Conservation (phyloP, 2,888 invertebrate genomes). For the Steinernema scapterisci region DNA sequence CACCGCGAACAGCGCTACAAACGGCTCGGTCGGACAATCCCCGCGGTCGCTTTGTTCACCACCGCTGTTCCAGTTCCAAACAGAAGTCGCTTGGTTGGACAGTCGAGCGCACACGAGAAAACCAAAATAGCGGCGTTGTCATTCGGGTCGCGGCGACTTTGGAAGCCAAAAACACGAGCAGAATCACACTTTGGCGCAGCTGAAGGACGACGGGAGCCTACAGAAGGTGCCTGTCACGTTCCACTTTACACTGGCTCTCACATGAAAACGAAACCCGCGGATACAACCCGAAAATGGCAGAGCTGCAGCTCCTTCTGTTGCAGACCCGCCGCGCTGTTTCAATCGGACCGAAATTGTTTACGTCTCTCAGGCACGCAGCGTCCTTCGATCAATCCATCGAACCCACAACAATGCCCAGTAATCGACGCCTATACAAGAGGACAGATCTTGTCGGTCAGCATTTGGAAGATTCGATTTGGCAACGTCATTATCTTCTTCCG, state of each 20-base stretch:
- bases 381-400: background rate
- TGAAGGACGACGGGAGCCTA: no score
- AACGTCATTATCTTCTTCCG: no score
- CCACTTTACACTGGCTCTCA: background rate
- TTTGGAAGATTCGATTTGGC: no score
- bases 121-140: background rate
- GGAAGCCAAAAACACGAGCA: background rate
- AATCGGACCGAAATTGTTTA: constrained; percentile 5
- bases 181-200: no score
- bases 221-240: no score
- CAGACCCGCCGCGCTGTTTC: background rate
- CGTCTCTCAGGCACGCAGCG: background rate
- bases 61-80: background rate
- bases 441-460: no score
- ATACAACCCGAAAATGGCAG: background rate
- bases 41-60: background rate
- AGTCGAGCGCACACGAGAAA: background rate
- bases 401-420: background rate
- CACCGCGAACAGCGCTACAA: background rate
- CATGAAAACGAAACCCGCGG: background rate
- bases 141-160: background rate
- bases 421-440: no score
- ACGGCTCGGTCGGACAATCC: background rate
- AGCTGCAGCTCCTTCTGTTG: background rate
- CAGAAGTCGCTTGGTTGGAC: constrained; percentile 19